Percentiles rank a stretch among this genome's conserved stretches.
Evolutionary conservation across 2,113 vertebrate species (phyloP).

Genomic region (Rallus limicola): DNA sequence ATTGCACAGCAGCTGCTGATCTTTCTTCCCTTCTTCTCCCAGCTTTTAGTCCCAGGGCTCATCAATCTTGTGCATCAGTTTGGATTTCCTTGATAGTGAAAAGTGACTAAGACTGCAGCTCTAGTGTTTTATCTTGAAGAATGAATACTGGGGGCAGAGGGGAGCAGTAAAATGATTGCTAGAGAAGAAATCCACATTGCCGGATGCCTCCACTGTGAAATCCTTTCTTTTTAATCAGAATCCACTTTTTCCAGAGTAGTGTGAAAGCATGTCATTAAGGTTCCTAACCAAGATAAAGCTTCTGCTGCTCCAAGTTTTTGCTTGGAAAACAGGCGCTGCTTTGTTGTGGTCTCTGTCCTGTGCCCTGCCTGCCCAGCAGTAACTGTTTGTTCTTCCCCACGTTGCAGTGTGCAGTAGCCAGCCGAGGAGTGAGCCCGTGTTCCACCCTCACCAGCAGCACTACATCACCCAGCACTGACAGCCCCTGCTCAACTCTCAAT

Average conservation of each 20-base stretch:
- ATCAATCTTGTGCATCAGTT: conserved; percentile 29
- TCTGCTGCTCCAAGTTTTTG: background rate
- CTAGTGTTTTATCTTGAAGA: background rate
- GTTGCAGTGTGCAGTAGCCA: conserved; percentile 81
- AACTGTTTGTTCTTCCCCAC: background rate
- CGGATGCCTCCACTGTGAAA: background rate
- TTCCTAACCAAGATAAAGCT: background rate
- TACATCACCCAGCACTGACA: conserved; percentile 91
- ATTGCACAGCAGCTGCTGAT: background rate
- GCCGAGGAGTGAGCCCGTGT: conserved; percentile 91
- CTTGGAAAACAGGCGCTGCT: background rate
- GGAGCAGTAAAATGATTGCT: background rate
- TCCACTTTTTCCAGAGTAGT: background rate
- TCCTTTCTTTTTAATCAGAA: background rate
- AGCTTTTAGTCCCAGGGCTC: background rate
- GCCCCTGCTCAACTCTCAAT: conserved; percentile 97
- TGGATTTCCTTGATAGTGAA: background rate
- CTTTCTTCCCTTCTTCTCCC: background rate
- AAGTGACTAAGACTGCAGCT: background rate
- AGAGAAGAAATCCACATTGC: conserved; percentile 9
- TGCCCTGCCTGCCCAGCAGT: background rate
- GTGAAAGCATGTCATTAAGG: background rate
- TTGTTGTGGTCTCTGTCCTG: background rate
- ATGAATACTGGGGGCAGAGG: background rate
- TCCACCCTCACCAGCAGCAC: conserved; percentile 97